phyloP scores from a whole-genome alignment of 2,888 invertebrate genomes.

The Sinohyriopsis cumingii region DNA sequence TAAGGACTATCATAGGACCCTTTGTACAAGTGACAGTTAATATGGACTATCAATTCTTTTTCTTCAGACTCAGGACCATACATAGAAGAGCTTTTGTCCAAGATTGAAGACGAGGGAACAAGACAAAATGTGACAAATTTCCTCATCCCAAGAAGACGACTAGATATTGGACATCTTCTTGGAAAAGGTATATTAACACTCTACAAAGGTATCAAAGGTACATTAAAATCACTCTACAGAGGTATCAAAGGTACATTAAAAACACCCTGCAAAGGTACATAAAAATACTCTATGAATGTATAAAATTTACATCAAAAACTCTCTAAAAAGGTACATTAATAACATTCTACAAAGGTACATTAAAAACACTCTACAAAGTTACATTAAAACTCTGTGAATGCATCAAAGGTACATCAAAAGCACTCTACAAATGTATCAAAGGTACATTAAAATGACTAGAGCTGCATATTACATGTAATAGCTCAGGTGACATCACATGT shows the following conservation, averaged over 20 bases:
- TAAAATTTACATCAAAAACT: no score
- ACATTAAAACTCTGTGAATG: conserved; percentile 24
- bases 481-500: background rate
- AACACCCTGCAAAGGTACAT: no score
- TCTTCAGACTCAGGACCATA: conserved; percentile 56
- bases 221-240: no score
- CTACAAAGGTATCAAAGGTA: no score
- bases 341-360: conserved; percentile 37
- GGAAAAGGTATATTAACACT: conserved; percentile 52
- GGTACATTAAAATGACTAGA: conserved; percentile 21
- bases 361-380: no score
- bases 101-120: conserved; percentile 59
- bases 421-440: conserved; percentile 12
- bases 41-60: background rate
- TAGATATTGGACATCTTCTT: conserved; percentile 60
- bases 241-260: no score
- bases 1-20: no score
- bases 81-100: conserved; percentile 57
- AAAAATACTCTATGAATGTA: conserved; percentile 35
- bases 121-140: conserved; percentile 56
- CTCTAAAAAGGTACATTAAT: no score
- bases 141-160: conserved; percentile 52
- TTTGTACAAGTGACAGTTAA: no score
- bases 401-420: no score
- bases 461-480: no score